phyloP scores from a whole-genome alignment of 2,113 vertebrate species.

The Engraulis encrasicolus region DNA sequence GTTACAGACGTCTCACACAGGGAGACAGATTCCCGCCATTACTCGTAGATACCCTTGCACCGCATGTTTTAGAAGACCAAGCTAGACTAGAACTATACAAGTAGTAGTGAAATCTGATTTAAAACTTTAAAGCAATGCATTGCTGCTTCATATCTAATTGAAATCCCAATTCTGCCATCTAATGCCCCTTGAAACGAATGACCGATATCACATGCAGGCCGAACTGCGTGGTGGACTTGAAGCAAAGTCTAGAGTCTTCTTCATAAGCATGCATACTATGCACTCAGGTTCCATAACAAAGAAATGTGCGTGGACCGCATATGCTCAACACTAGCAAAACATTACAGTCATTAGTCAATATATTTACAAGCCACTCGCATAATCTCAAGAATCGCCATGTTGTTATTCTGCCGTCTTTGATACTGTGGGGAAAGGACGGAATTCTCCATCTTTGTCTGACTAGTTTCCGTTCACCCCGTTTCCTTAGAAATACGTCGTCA shows the following conservation, averaged over 20 bases:
- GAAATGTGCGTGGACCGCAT: neutral
- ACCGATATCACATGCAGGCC: neutral
- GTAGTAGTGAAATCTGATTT: neutral
- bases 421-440: slow-evolving; percentile 75
- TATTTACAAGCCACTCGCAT: slow-evolving; percentile 13
- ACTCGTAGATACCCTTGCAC: slow-evolving; percentile 17
- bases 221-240: neutral
- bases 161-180: neutral
- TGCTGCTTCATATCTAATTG: no score
- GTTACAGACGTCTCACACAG: neutral
- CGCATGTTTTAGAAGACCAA: neutral
- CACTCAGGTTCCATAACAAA: neutral
- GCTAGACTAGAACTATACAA: slow-evolving; percentile 17
- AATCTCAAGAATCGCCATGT: slow-evolving; percentile 75
- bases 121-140: neutral
- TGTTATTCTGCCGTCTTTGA: slow-evolving; percentile 81
- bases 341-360: neutral
- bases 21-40: slow-evolving; percentile 46
- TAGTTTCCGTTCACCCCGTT: slow-evolving; percentile 74
- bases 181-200: slow-evolving; percentile 3
- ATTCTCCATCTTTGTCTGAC: slow-evolving; percentile 81
- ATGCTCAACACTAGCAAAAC: neutral
- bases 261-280: neutral
- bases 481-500: slow-evolving; percentile 53
- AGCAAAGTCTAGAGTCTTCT: neutral